phyloP scores from a whole-genome alignment of 2,888 invertebrate species.

The Bhutanitis thaidina region DNA sequence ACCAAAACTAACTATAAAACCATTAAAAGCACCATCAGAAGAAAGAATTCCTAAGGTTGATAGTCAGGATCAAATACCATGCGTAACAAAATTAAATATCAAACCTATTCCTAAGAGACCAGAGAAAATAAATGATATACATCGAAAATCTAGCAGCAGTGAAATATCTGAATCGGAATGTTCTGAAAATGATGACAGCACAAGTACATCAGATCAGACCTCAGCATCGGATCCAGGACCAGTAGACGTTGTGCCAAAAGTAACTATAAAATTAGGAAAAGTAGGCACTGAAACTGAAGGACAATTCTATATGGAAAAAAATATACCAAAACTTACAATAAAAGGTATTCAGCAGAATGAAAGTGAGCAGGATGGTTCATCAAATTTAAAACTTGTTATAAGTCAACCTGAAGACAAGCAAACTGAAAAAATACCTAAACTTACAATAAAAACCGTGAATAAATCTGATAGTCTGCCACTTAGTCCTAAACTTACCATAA shows the following conservation, averaged over 20 bases:
- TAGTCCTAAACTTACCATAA: constrained; percentile 74
- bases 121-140: constrained; percentile 66
- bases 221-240: constrained; percentile 64
- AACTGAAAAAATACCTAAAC: constrained; percentile 63
- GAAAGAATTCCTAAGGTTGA: constrained; percentile 28
- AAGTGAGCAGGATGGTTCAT: constrained; percentile 48
- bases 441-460: constrained; percentile 64
- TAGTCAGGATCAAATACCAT: constrained; percentile 52
- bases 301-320: constrained; percentile 66
- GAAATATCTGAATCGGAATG: constrained; percentile 76
- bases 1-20: constrained; percentile 67
- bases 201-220: constrained; percentile 66
- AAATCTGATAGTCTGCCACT: constrained; percentile 61
- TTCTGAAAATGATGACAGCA: constrained; percentile 77
- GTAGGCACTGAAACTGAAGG: constrained; percentile 68
- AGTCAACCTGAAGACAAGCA: constrained; percentile 59
- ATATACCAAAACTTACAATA: constrained; percentile 67
- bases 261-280: constrained; percentile 70
- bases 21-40: constrained; percentile 45
- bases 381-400: constrained; percentile 62
- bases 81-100: constrained; percentile 67
- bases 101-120: constrained; percentile 73
- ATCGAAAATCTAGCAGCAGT: constrained; percentile 74
- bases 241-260: constrained; percentile 63
- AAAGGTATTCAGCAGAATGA: constrained; percentile 61